Base-by-base conservation (phyloP, 1,140 invertebrate species). In the Camponotus pennsylvanicus region DNA sequence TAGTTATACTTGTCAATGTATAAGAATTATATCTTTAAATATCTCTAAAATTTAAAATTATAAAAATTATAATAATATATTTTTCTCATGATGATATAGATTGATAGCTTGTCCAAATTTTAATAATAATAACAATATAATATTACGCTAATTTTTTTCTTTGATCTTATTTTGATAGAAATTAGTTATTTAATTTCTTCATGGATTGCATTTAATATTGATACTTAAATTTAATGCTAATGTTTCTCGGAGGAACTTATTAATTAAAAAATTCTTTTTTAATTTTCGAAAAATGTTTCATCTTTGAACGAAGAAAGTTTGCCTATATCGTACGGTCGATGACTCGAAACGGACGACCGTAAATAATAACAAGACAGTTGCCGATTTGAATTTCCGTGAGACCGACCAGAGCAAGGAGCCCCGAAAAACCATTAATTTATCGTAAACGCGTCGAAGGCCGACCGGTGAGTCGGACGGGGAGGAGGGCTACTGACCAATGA, bases 381-480 rank as follows among this genome's bases (percentile, higher is more conserved):
- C 76, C 88, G 86, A 87, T 89, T 91, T 83, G 76, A 91, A 91
- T 91, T 89, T 86, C 73, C 88, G 91, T 89, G 87, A 85, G 89
- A 87, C 79, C 77, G 87, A 84, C 86, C 82, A 87, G 49, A 52
- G 78, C 5, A 57, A 75, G 67, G 57, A 85, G 77, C 76, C 87
- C 40, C 64, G 85, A 61, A 91, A 93, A 92, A 92, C 92, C 92
- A 94, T 94, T 94, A 94, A 94, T 94, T 93, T 92, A 91, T 93
- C 92, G 92, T 92, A 92, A 93, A 94, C 90, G 91, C 83, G 79
- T 55, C 45, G 88, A 79, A 18, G 69, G 61, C 13, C 42, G 79
- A 32, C 69, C 69, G 69, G 67, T 9, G 52, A 82, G 3, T 71
- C 77, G 40, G 67, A 73, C 67, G 27, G 69, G 55, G 40, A 61